phyloP scores from a whole-genome alignment of 2,113 vertebrate genomes.

The Atractosteus spatula region DNA sequence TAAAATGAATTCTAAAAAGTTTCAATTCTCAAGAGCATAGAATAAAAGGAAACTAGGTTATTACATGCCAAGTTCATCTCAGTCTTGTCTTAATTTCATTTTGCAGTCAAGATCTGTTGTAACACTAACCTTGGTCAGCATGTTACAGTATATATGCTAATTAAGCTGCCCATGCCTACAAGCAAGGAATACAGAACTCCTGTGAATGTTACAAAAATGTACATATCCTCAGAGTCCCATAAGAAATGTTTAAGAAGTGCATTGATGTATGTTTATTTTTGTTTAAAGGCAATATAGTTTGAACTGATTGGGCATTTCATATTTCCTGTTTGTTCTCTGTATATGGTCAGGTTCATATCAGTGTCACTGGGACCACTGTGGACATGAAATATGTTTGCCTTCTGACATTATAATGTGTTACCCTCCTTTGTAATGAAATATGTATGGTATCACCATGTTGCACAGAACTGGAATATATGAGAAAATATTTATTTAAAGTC shows the following conservation, averaged over 20 bases:
- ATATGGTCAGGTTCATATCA: background rate
- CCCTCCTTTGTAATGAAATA: background rate
- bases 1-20: too few relatives aligned
- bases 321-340: background rate
- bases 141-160: too few relatives aligned
- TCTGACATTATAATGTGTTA: conserved; percentile 25
- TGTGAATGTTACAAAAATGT: too few relatives aligned
- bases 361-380: conserved; percentile 34
- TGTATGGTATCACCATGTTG: background rate
- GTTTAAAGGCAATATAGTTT: background rate
- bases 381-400: conserved; percentile 16
- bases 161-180: too few relatives aligned
- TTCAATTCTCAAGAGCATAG: too few relatives aligned
- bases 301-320: background rate
- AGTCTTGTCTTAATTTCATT: background rate
- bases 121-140: too few relatives aligned
- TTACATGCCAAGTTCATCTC: conserved; percentile 6
- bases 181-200: too few relatives aligned
- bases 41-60: background rate
- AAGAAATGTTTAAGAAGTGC: too few relatives aligned
- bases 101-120: too few relatives aligned
- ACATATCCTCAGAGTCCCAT: background rate
- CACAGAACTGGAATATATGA: background rate
- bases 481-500: conserved; percentile 17
- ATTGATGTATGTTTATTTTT: too few relatives aligned